phyloP scores from a whole-genome alignment of 2,888 invertebrate species.

The Ochropleura plecta region DNA sequence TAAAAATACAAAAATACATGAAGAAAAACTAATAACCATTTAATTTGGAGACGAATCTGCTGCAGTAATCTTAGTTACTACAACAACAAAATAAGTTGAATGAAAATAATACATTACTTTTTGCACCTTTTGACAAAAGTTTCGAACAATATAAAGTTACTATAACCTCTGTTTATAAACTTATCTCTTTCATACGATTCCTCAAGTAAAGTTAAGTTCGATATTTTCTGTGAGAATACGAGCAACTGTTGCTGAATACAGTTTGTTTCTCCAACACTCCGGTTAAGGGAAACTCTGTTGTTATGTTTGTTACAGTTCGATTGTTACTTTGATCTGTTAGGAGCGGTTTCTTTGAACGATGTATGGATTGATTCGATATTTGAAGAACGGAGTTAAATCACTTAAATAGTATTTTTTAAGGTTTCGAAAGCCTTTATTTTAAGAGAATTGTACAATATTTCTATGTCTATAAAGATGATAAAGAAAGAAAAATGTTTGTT shows the following conservation, averaged over 20 bases:
- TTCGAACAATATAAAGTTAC: constrained; percentile 5
- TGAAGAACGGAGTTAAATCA: neutral
- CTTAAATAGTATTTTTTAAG: neutral
- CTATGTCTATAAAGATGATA: too few species aligned
- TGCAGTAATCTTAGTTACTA: too few species aligned
- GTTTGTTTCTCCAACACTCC: constrained; percentile 19
- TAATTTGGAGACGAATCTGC: too few species aligned
- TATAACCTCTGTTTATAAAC: constrained; percentile 3
- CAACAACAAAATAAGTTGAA: too few species aligned
- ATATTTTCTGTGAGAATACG: constrained; percentile 42
- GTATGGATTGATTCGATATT: neutral
- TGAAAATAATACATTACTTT: neutral
- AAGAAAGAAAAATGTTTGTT: too few species aligned
- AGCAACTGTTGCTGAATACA: constrained; percentile 46
- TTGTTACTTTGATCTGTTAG: constrained; percentile 26
- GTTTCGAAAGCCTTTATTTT: neutral
- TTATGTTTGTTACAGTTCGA: constrained; percentile 34
- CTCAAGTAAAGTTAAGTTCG: constrained; percentile 21
- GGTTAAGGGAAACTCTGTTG: constrained; percentile 20
- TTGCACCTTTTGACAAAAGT: constrained; percentile 8
- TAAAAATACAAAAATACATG: too few species aligned
- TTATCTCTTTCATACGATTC: constrained; percentile 14
- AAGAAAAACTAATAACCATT: too few species aligned
- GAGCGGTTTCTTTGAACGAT: neutral
- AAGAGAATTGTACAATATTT: neutral